Evolutionary conservation across 2,797 vertebrate genomes (phyloP).

Genomic region (Sebastes trivittatus): DNA sequence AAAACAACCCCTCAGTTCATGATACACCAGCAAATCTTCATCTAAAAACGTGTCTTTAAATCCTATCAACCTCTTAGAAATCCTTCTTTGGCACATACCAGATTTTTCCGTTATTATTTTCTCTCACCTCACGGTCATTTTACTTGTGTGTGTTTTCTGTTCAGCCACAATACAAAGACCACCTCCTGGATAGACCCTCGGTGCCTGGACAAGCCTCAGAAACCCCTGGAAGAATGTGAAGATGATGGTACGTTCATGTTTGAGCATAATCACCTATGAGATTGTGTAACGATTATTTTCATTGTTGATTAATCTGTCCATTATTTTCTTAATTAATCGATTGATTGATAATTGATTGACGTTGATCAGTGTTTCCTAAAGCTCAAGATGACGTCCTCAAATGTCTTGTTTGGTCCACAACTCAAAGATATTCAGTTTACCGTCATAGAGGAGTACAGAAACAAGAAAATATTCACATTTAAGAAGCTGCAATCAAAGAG

Average conservation of each 20-base stretch:
- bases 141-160: constrained; percentile 48
- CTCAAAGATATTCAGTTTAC: too few species aligned
- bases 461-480: too few species aligned
- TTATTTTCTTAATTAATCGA: too few species aligned
- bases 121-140: not conserved
- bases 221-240: constrained; percentile 99
- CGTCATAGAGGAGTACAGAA: too few species aligned
- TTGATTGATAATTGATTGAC: too few species aligned
- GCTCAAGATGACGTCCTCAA: too few species aligned
- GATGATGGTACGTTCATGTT: constrained; percentile 90
- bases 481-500: too few species aligned
- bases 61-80: not conserved
- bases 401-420: too few species aligned
- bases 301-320: too few species aligned
- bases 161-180: constrained; percentile 98
- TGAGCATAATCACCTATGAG: not conserved
- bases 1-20: not conserved
- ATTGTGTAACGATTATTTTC: not conserved
- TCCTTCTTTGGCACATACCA: not conserved
- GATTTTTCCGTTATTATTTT: not conserved
- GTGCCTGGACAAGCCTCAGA: constrained; percentile 98
- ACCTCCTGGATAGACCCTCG: constrained; percentile 99
- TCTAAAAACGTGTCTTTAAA: not conserved
- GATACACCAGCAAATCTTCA: not conserved
- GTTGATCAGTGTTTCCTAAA: too few species aligned